Percentiles rank a stretch among this genome's conserved stretches.
These are phyloP conservation scores for Orchestia grillus DNA, from an alignment of 1,140 invertebrate species.

Conservation along the genomic window DNA sequence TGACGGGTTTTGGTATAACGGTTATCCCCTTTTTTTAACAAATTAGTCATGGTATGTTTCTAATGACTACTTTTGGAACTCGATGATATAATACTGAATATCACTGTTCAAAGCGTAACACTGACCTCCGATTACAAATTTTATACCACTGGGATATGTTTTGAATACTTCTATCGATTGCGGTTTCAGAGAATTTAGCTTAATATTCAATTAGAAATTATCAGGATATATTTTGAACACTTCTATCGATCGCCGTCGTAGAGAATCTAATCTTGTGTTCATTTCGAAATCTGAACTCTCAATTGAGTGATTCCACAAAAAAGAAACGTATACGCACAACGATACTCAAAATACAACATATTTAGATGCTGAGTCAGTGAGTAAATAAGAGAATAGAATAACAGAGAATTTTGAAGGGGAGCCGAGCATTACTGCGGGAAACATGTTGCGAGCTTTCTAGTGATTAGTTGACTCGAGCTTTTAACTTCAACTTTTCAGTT, in stretches of 20 bases:
- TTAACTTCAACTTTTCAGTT: neutral
- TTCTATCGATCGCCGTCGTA: neutral
- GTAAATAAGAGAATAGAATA: neutral
- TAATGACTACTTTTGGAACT: neutral
- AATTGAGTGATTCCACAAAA: neutral
- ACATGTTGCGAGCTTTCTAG: neutral
- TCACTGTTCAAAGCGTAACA: neutral
- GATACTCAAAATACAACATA: neutral
- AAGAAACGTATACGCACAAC: neutral
- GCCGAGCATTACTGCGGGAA: neutral
- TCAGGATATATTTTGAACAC: neutral
- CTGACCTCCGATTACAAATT: neutral
- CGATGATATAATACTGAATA: neutral
- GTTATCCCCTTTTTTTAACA: neutral
- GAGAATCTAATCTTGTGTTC: neutral
- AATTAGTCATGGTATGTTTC: neutral
- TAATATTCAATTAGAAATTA: neutral
- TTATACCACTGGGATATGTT: neutral
- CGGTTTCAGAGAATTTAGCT: neutral
- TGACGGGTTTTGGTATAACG: neutral
- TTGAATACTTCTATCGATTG: neutral
- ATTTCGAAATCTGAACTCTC: neutral
- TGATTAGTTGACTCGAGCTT: neutral
- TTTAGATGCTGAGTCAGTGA: neutral
- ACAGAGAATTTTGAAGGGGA: neutral